Percentiles rank a stretch among this genome's conserved stretches.
phyloP scores from a whole-genome alignment of 2,113 vertebrate species.

The Craseonycteris thonglongyai region DNA sequence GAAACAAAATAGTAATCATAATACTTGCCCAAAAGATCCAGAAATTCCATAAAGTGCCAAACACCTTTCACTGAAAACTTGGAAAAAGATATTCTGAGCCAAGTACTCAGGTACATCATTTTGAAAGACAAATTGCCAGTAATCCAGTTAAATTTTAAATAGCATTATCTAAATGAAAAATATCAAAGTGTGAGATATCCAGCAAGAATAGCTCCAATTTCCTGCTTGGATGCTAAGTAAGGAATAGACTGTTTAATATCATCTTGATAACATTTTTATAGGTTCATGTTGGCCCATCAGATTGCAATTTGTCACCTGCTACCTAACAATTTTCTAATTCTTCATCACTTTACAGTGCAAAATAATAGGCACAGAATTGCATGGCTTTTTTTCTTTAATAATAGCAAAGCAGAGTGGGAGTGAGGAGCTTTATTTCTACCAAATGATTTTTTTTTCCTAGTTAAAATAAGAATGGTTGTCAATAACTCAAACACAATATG shows the following conservation, averaged over 20 bases:
- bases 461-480: slow-evolving; percentile 41
- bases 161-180: slow-evolving; percentile 79
- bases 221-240: slow-evolving; percentile 66
- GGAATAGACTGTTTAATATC: slow-evolving; percentile 73
- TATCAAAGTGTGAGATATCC: slow-evolving; percentile 64
- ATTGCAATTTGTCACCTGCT: slow-evolving; percentile 78
- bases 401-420: background rate
- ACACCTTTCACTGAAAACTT: background rate
- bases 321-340: slow-evolving; percentile 54
- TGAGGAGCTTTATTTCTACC: slow-evolving; percentile 28
- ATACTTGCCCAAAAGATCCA: background rate
- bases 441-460: slow-evolving; percentile 26
- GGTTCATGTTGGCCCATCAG: slow-evolving; percentile 69
- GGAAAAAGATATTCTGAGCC: slow-evolving; percentile 17
- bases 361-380: slow-evolving; percentile 56
- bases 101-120: slow-evolving; percentile 38
- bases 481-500: background rate
- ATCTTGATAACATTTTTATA: slow-evolving; percentile 78
- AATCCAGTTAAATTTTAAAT: slow-evolving; percentile 77
- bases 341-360: slow-evolving; percentile 67
- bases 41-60: background rate
- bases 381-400: slow-evolving; percentile 64
- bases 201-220: slow-evolving; percentile 74
- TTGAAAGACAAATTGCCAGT: slow-evolving; percentile 73
- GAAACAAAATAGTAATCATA: background rate